A percentile compares a stretch with the other conserved stretches of the same genome.
These are phyloP conservation scores for Nemoura dubitans DNA, from an alignment of 2,888 invertebrate species.

Conservation along the genomic window DNA sequence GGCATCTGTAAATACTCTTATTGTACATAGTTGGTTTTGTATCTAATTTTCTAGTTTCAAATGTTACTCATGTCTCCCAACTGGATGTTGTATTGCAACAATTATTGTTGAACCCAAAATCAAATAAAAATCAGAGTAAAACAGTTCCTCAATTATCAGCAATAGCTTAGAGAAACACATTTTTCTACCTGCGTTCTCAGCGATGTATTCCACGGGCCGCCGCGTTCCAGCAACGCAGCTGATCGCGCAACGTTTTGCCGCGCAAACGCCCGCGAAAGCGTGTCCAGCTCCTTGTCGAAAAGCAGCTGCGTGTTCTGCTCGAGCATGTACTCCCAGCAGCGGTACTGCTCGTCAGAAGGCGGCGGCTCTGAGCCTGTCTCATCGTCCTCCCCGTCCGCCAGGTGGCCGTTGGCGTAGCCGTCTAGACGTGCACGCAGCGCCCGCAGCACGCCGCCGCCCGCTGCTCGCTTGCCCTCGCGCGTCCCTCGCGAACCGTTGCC, in stretches of 20 bases:
- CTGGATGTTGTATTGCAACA: too few species aligned
- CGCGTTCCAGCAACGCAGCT: conserved; percentile 34
- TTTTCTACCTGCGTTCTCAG: conserved; percentile 1
- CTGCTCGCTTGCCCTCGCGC: conserved; percentile 48
- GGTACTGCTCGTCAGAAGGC: conserved; percentile 85
- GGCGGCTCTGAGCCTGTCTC: conserved; percentile 59
- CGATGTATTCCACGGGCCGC: conserved; percentile 62
- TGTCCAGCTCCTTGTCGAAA: conserved; percentile 88
- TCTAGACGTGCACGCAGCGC: conserved; percentile 47
- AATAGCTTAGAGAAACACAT: too few species aligned
- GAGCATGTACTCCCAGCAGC: conserved; percentile 93
- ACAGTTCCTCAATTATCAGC: too few species aligned
- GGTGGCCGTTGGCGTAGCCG: conserved; percentile 51
- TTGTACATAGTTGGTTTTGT: too few species aligned
- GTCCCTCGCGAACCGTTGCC: conserved; percentile 40
- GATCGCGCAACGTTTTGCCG: conserved; percentile 45
- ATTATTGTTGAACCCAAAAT: too few species aligned
- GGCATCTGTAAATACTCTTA: too few species aligned
- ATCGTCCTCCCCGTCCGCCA: conserved; percentile 55
- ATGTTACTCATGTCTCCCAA: too few species aligned
- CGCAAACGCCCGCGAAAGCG: conserved; percentile 64
- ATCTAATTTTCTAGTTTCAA: too few species aligned
- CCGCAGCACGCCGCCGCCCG: conserved; percentile 46
- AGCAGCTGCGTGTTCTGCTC: conserved; percentile 89
- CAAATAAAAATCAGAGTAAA: too few species aligned